Percentiles rank a stretch among this genome's conserved stretches.
phyloP scores from a whole-genome alignment of 2,797 vertebrate species.

The Lerista edwardsae region DNA sequence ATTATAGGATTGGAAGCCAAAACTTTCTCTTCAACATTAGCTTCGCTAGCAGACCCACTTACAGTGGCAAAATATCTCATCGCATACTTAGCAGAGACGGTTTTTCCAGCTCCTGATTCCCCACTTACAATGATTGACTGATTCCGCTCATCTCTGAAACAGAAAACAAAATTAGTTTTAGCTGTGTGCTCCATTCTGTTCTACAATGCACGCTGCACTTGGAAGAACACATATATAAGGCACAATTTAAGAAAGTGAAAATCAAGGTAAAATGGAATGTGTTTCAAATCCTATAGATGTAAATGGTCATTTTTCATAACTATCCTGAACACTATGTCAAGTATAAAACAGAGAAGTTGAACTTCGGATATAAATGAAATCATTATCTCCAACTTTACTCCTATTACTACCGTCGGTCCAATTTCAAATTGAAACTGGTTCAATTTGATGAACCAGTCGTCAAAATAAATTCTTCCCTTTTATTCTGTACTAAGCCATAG shows the following conservation, averaged over 20 bases:
- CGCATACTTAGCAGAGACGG: conserved; percentile 97
- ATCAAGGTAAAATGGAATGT: neutral
- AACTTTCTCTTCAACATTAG: conserved; percentile 95
- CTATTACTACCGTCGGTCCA: neutral
- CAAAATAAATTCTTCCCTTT: neutral
- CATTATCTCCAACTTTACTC: neutral
- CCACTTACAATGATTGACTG: conserved; percentile 99
- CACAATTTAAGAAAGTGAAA: neutral
- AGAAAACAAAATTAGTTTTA: conserved; percentile 34
- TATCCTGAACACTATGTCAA: no score
- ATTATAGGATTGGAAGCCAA: conserved; percentile 99
- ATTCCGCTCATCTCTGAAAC: conserved; percentile 93
- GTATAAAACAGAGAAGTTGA: no score
- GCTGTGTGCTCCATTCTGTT: neutral
- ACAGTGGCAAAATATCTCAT: conserved; percentile 99
- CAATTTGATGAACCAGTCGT: no score
- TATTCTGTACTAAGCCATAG: no score
- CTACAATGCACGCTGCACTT: neutral
- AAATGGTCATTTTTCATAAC: no score
- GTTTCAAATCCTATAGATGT: neutral
- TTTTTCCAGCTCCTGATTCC: conserved; percentile 97
- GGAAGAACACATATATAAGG: neutral
- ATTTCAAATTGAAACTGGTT: neutral
- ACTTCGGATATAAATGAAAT: no score
- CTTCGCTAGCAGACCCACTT: conserved; percentile 93